Evolutionary conservation across 2,113 vertebrate genomes (phyloP), one percentile per base, ranked within the genome.

Genomic region (Todiramphus saurophagus): DNA sequence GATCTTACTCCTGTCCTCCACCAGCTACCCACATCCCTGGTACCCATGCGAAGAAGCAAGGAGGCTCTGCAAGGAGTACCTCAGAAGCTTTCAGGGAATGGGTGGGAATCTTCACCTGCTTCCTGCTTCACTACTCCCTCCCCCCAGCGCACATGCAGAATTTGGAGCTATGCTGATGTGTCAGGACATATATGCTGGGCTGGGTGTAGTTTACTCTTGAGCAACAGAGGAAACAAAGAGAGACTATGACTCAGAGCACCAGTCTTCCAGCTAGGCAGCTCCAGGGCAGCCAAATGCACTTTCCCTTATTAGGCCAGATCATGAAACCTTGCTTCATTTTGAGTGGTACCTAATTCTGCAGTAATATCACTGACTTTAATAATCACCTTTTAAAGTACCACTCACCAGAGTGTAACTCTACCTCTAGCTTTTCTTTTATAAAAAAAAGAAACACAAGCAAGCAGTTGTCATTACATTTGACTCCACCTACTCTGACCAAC

Each of bases 281-380:
- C 86, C 83, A 39, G 87, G 74, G 82, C 87, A 94, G 91, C 88
- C 72, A 85, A 90, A 88, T 77, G 53, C 4, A 46, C 94, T 91
- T 96, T 93, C 83, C 94, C 95, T 94, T 93, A 96, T 96, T 96
- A 95, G 95, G 94, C 53, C 69, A 93, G 68, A 94, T 37, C 77
- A 79, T 7, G 67, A 96, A 95, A 96, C 62, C 83, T 93, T 78
- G 27, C 77, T 89, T 90, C 67, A 35, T 82, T 93, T 55, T 41
- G 33, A 92, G 41, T 48, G 58, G 86, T 76, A 90, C 93, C 90
- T 51, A 39, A 37, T 68, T 82, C 80, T 79, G 31, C 81, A 82
- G 48, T 41, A 46, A 23, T 24, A 83, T 51, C 67, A 50, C 41
- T 2, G 17, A 60, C 70, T 84, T 87, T 19, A 66, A 41, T 30